phyloP scores from a whole-genome alignment of 2,113 vertebrate species.

The Heloderma charlesbogerti region DNA sequence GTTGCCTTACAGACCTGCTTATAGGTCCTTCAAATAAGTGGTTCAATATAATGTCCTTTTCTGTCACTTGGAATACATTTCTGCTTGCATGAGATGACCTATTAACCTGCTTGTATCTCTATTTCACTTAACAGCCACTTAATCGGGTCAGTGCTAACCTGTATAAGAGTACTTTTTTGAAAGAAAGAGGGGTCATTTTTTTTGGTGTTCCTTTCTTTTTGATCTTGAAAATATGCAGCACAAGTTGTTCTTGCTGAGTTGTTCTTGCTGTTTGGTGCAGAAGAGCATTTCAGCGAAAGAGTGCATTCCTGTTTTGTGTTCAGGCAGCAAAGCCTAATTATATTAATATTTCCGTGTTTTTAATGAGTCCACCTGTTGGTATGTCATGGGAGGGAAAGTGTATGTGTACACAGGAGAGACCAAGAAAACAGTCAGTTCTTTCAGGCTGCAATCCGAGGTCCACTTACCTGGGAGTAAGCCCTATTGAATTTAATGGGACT shows the following conservation, averaged over 20 bases:
- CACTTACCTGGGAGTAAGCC: not conserved
- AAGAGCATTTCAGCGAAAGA: not conserved
- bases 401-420: not conserved
- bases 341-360: not conserved
- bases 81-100: constrained; percentile 21
- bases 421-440: not conserved
- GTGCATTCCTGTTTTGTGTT: not conserved
- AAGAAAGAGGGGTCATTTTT: constrained; percentile 9
- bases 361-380: not conserved
- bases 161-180: constrained; percentile 1
- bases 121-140: constrained; percentile 43
- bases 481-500: no score
- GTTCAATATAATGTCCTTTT: constrained; percentile 24
- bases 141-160: constrained; percentile 33
- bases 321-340: not conserved
- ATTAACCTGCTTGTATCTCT: constrained; percentile 37
- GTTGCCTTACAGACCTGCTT: not conserved
- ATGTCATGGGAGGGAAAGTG: not conserved
- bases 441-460: not conserved
- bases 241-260: no score
- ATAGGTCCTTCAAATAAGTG: not conserved
- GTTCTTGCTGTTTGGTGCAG: not conserved
- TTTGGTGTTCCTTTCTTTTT: constrained; percentile 11
- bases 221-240: not conserved
- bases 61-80: constrained; percentile 33